phyloP scores from a whole-genome alignment of 2,888 invertebrate genomes.

The Rhagophthalmus giganteus region DNA sequence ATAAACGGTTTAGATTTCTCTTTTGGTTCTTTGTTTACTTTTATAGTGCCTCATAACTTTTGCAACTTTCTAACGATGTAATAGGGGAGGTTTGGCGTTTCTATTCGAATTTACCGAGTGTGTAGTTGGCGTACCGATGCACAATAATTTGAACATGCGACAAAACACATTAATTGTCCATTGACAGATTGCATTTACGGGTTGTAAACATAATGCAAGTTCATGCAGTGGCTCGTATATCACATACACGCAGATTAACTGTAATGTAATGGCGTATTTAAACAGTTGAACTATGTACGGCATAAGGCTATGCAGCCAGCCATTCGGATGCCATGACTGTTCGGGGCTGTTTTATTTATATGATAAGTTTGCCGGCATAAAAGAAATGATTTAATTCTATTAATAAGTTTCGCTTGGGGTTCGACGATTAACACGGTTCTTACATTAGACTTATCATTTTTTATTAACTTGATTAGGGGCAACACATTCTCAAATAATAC shows the following conservation, averaged over 20 bases:
- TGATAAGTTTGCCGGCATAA: no score
- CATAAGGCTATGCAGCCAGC: not conserved
- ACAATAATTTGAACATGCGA: slow-evolving; percentile 34
- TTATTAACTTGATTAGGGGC: no score
- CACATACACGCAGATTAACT: slow-evolving; percentile 24
- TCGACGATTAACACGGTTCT: no score
- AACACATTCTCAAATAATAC: no score
- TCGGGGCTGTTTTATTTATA: no score
- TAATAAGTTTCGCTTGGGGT: no score
- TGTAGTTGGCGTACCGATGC: slow-evolving; percentile 38
- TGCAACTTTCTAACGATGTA: no score
- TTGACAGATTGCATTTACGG: slow-evolving; percentile 44
- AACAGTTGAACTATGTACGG: slow-evolving; percentile 6
- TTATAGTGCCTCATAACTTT: not conserved
- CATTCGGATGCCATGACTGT: no score
- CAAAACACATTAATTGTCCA: slow-evolving; percentile 36
- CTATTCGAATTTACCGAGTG: no score
- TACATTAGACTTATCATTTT: no score
- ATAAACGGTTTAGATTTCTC: not conserved
- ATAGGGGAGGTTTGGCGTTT: no score
- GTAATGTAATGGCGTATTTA: slow-evolving; percentile 21
- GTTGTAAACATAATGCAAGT: slow-evolving; percentile 35
- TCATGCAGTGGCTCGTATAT: slow-evolving; percentile 28
- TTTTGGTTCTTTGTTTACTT: not conserved
- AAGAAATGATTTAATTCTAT: no score